Evolutionary conservation across 2,888 invertebrate genomes (phyloP).

Genomic region (Omphaloscelis lunosa): DNA sequence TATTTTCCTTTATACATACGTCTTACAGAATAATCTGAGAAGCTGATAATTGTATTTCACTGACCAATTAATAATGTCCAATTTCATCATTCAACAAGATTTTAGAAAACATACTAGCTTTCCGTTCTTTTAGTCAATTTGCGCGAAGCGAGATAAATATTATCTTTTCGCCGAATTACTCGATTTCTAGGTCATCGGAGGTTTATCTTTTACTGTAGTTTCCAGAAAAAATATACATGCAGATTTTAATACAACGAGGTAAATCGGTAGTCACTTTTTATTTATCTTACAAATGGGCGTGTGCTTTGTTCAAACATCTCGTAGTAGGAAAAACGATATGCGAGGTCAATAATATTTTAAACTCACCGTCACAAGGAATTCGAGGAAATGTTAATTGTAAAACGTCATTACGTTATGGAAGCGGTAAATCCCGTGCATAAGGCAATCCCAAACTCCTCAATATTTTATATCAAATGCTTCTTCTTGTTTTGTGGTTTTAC

Average conservation of each 20-base stretch:
- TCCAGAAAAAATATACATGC: constrained; percentile 18
- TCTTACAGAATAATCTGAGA: too few relatives aligned
- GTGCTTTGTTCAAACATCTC: constrained; percentile 35
- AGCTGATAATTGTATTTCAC: background rate
- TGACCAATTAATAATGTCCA: background rate
- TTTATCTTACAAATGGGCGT: constrained; percentile 32
- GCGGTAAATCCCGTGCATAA: constrained; percentile 49
- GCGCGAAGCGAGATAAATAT: constrained; percentile 40
- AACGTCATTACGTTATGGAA: constrained; percentile 21
- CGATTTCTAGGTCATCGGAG: constrained; percentile 33
- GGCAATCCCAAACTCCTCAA: constrained; percentile 19
- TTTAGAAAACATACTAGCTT: background rate
- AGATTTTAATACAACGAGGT: background rate
- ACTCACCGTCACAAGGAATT: constrained; percentile 15
- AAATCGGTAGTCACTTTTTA: constrained; percentile 13
- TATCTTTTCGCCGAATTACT: constrained; percentile 29
- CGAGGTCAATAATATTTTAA: constrained; percentile 39
- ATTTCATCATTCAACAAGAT: background rate
- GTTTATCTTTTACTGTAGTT: constrained; percentile 31
- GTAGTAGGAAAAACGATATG: constrained; percentile 11
- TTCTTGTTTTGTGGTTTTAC: constrained; percentile 45
- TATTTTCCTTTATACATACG: background rate
- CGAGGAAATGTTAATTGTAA: constrained; percentile 19
- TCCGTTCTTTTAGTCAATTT: background rate
- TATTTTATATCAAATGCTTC: background rate